phyloP scores from a whole-genome alignment of 2,888 invertebrate genomes.

The Alsophila aescularia region DNA sequence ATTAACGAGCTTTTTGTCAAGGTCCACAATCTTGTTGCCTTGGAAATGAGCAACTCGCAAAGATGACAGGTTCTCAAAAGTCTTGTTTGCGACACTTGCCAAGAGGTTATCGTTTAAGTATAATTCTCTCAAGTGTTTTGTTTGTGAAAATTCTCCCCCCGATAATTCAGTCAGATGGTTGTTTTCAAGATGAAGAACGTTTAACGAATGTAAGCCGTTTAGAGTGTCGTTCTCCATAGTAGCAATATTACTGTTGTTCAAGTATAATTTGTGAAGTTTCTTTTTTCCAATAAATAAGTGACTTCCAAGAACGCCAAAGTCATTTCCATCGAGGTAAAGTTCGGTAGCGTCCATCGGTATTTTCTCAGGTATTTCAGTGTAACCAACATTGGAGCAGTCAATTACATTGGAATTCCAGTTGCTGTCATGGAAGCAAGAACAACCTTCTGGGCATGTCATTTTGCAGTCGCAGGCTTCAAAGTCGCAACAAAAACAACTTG shows the following conservation, averaged over 20 bases:
- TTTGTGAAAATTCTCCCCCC: conserved; percentile 91
- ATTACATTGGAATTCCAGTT: conserved; percentile 93
- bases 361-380: conserved; percentile 88
- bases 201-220: conserved; percentile 89
- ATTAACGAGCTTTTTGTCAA: conserved; percentile 87
- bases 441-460: conserved; percentile 93
- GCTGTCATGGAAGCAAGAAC: conserved; percentile 93
- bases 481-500: conserved; percentile 94
- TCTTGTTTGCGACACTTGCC: conserved; percentile 88
- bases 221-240: conserved; percentile 91
- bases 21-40: conserved; percentile 89
- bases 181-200: conserved; percentile 90
- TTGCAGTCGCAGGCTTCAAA: conserved; percentile 95
- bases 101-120: conserved; percentile 92
- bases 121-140: conserved; percentile 90
- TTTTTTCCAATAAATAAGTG: conserved; percentile 94
- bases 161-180: conserved; percentile 88
- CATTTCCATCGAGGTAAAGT: conserved; percentile 92
- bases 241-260: conserved; percentile 90
- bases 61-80: conserved; percentile 89
- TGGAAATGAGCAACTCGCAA: conserved; percentile 89
- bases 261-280: conserved; percentile 89
- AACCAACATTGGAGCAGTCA: conserved; percentile 90
- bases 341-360: conserved; percentile 96
- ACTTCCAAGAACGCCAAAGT: conserved; percentile 89